These are phyloP conservation scores for Chondrilla cf. caribensis DNA, from an alignment of 37 sponge, comb jelly and placozoan species.

Conservation along the genomic window DNA sequence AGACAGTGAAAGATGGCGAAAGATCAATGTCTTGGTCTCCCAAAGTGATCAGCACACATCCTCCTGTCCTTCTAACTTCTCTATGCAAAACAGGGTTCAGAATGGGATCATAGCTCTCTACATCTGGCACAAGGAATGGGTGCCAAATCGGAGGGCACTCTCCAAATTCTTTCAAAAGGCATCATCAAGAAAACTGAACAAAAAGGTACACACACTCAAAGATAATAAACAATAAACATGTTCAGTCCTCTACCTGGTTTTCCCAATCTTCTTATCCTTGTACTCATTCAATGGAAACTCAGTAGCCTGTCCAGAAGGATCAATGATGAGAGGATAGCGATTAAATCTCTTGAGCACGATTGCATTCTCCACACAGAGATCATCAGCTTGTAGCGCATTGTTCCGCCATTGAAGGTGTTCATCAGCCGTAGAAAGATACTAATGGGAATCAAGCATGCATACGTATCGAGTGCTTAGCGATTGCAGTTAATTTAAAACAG, in stretches of 20 bases:
- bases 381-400: slow-evolving; percentile 89
- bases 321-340: slow-evolving; percentile 95
- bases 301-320: slow-evolving; percentile 98
- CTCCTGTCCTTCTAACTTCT: slow-evolving; percentile 87
- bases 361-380: slow-evolving; percentile 97
- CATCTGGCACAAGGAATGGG: slow-evolving; percentile 94
- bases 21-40: slow-evolving; percentile 99
- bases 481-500: no score
- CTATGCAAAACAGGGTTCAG: slow-evolving; percentile 96
- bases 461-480: no score
- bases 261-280: slow-evolving; percentile 87
- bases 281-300: slow-evolving; percentile 95
- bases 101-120: slow-evolving; percentile 97
- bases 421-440: slow-evolving; percentile 93
- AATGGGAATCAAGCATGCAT: no score
- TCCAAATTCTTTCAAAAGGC: slow-evolving; percentile 95
- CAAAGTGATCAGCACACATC: slow-evolving; percentile 96
- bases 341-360: slow-evolving; percentile 97
- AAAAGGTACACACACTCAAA: not conserved
- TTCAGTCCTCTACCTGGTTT: slow-evolving; percentile 73
- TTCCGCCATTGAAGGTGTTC: slow-evolving; percentile 93
- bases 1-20: slow-evolving; percentile 96
- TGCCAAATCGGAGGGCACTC: slow-evolving; percentile 97
- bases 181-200: slow-evolving; percentile 89
- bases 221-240: no score